Evolutionary conservation across 2,888 invertebrate species (phyloP), one percentile per base, ranked within the genome.

Genomic region (Periphyllus acericola): DNA sequence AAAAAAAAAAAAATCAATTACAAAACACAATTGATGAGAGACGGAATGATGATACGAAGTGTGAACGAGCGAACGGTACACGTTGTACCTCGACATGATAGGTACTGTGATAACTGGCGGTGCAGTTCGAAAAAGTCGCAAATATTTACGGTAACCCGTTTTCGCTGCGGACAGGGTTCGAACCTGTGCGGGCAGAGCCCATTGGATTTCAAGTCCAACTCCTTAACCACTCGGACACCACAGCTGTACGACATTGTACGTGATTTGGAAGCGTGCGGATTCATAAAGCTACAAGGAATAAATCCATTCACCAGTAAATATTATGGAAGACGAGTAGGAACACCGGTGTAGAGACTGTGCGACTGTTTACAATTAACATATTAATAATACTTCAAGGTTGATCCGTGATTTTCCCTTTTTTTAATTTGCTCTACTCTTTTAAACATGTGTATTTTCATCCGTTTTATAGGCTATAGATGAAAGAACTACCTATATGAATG

Each of bases 181-280:
- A 94, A 93, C 93, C 93, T 93, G 93, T 92, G 93, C 93, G 93
- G 93, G 93, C 92, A 93, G 90, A 92, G 92, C 93, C 93, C 93
- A 93, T 93, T 93, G 92, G 93, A 93, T 93, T 93, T 93, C 93
- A 92, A 93, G 93, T 93, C 93, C 92, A 93, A 93, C 93, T 92
- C 93, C 93, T 93, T 93, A 93, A 93, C 93, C 93, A 93, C 93
- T 93, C 93, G 92, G 93, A 92, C 93, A 93, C 92, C 92, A 92
- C 92, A 92, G 92, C 92, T 9, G 25, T 3, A 4, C 14, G 14
- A 14, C 46, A 11, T 11, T 46, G 46, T 46, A 14, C 46, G 11
- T 11, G 46, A 46, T 46, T 46, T 14, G 46, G 14, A 46, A 46
- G 46, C 46, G 46, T 46, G 9, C n/a, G n/a, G 46, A 46, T 46